Evolutionary conservation across 2,797 vertebrate species (phyloP).

Genomic region (Artibeus lituratus): DNA sequence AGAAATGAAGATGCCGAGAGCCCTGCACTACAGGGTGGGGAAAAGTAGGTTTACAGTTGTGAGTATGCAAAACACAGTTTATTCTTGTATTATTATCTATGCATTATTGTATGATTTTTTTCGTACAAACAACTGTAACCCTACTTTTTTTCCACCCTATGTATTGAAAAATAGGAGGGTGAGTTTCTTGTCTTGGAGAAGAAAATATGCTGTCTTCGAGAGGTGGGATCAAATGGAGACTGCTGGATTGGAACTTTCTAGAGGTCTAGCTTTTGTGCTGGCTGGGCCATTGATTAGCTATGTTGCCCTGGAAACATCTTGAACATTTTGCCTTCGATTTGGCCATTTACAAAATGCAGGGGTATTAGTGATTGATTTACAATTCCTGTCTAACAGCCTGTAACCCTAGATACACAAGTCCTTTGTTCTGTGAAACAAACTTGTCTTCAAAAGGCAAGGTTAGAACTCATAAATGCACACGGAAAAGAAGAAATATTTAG

Average conservation of each 20-base stretch:
- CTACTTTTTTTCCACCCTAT: neutral
- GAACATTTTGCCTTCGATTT: neutral
- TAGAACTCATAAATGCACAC: neutral
- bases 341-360: neutral
- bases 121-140: neutral
- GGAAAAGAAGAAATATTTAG: neutral
- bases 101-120: neutral
- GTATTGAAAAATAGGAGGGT: neutral
- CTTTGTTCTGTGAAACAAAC: neutral
- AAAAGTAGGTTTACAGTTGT: neutral
- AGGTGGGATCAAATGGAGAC: neutral
- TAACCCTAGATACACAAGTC: neutral
- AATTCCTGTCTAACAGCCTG: neutral
- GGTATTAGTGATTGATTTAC: neutral
- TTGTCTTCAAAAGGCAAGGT: neutral
- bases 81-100: neutral
- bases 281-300: neutral
- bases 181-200: neutral
- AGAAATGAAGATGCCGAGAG: neutral
- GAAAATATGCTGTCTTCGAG: neutral
- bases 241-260: neutral
- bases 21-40: neutral
- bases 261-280: neutral
- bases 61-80: neutral
- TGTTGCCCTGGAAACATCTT: neutral